Percentiles rank a stretch among this genome's conserved stretches.
Conservation (phyloP, 2,797 vertebrate species). For the Pipistrellus kuhlii region DNA sequence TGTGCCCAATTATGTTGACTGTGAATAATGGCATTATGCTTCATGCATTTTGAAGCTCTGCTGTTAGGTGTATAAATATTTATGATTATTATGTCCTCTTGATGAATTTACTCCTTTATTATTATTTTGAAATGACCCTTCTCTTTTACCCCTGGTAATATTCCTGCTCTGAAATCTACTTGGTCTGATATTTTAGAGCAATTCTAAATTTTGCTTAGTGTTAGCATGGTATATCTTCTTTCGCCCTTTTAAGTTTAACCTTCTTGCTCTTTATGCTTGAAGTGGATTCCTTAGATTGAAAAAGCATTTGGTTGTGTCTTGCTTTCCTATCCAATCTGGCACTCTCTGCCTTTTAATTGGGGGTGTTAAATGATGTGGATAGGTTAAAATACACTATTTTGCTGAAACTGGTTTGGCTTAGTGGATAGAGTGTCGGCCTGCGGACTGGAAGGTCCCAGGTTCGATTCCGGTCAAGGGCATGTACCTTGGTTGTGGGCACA, state of each 20-base stretch:
- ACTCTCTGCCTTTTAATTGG: not conserved
- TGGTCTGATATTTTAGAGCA: not conserved
- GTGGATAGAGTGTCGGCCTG: too few relatives aligned
- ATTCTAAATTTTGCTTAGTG: not conserved
- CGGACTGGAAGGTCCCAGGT: too few relatives aligned
- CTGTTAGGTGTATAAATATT: slow-evolving; percentile 10
- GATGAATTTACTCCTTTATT: not conserved
- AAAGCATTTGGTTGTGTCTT: not conserved
- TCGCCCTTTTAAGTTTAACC: not conserved
- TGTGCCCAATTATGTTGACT: not conserved
- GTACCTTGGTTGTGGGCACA: too few relatives aligned
- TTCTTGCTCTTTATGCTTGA: not conserved
- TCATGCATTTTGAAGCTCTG: not conserved
- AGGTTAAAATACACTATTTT: not conserved
- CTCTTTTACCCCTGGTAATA: not conserved
- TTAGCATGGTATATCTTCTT: not conserved
- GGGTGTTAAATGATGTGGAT: not conserved
- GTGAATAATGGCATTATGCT: not conserved
- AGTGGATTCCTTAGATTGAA: not conserved
- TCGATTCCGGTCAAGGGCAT: too few relatives aligned
- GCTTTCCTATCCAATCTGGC: not conserved
- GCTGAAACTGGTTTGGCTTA: too few relatives aligned
- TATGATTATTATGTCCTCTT: not conserved
- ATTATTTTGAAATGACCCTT: not conserved
- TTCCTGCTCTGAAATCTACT: not conserved